A percentile compares a stretch with the other conserved stretches of the same genome.
Evolutionary conservation across 2,888 invertebrate genomes (phyloP).

Genomic region (Falcaria lacertinaria): DNA sequence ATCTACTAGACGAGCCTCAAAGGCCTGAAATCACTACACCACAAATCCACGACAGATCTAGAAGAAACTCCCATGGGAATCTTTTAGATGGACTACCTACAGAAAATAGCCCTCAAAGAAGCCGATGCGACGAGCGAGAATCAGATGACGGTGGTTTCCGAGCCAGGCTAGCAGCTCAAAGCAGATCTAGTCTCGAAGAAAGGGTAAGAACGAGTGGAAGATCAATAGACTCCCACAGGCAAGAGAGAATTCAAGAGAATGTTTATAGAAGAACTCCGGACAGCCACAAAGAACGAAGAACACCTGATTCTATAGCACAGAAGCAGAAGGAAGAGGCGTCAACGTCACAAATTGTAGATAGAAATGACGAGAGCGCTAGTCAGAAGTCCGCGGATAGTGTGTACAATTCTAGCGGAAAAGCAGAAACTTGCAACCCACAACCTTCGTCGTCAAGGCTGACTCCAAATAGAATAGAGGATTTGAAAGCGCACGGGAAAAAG

Average conservation of each 20-base stretch:
- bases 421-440: constrained; percentile 61
- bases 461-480: constrained; percentile 71
- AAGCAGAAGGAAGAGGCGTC: constrained; percentile 55
- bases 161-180: constrained; percentile 59
- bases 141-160: constrained; percentile 82
- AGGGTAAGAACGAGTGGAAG: constrained; percentile 67
- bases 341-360: constrained; percentile 42
- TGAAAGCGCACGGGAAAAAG: constrained; percentile 67
- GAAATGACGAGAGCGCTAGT: constrained; percentile 65
- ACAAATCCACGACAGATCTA: constrained; percentile 58
- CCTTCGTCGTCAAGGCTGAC: constrained; percentile 72
- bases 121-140: constrained; percentile 68
- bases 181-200: constrained; percentile 64
- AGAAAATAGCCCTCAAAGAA: constrained; percentile 44
- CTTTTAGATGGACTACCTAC: constrained; percentile 70
- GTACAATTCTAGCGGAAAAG: constrained; percentile 76
- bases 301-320: constrained; percentile 53
- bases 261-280: constrained; percentile 65
- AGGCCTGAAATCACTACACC: constrained; percentile 57
- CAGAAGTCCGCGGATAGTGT: constrained; percentile 79
- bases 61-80: constrained; percentile 82
- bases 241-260: constrained; percentile 45
- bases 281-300: constrained; percentile 35
- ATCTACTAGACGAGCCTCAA: constrained; percentile 75
- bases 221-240: constrained; percentile 56